Conservation (phyloP, 2,113 vertebrate genomes). For the Entosphenus tridentatus region DNA sequence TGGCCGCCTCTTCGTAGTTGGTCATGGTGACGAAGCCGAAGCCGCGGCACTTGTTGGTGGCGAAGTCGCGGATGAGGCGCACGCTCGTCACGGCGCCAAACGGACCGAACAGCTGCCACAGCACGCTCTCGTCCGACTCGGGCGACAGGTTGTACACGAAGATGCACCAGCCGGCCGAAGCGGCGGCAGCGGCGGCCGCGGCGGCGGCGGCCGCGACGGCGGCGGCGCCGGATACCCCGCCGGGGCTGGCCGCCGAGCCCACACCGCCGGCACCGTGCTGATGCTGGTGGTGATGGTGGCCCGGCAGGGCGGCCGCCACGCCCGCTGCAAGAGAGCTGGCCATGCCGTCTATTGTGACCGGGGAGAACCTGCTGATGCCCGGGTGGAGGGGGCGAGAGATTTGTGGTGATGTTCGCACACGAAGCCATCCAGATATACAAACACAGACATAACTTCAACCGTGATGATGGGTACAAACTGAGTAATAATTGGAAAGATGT, state of each 20-base stretch:
- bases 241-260: too few relatives aligned
- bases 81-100: conserved; percentile 98
- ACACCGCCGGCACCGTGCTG: too few relatives aligned
- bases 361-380: conserved; percentile 93
- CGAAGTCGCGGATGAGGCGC: conserved; percentile 99
- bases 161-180: conserved; percentile 98
- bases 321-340: conserved; percentile 98
- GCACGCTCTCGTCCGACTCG: conserved; percentile 94
- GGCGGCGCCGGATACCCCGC: conserved; percentile 18
- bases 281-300: too few relatives aligned
- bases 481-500: neutral
- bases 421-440: neutral
- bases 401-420: neutral
- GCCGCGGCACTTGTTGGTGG: conserved; percentile 99
- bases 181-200: conserved; percentile 45
- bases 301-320: conserved; percentile 54
- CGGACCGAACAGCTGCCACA: conserved; percentile 98
- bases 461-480: neutral
- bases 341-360: conserved; percentile 98
- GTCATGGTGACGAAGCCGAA: conserved; percentile 99
- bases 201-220: conserved; percentile 98
- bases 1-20: conserved; percentile 98
- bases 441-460: neutral
- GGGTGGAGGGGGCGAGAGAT: conserved; percentile 16
- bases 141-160: conserved; percentile 99